Evolutionary conservation across 2,113 vertebrate species (phyloP).

Genomic region (Ciconia maguari): DNA sequence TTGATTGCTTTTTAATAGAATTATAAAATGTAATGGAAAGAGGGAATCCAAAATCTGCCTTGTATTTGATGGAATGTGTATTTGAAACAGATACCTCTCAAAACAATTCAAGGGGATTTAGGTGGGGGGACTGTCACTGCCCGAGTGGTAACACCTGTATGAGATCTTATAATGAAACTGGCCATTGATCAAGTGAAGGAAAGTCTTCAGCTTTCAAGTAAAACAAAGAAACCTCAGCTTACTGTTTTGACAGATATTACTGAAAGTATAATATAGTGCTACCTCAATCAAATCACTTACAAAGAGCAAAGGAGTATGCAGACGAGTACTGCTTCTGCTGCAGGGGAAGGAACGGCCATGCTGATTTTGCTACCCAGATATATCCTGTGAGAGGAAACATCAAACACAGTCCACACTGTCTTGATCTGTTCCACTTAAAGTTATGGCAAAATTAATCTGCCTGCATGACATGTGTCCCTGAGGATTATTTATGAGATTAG

Average conservation of each 20-base stretch:
- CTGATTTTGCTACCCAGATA: neutral
- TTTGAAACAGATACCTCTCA: neutral
- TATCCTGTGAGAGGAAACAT: neutral
- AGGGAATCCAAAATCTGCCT: neutral
- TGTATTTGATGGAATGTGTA: neutral
- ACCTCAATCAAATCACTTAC: neutral
- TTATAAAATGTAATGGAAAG: neutral
- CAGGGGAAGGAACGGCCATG: neutral
- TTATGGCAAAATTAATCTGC: neutral
- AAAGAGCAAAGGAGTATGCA: neutral
- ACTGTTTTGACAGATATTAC: neutral
- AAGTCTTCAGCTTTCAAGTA: neutral
- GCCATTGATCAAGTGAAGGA: neutral
- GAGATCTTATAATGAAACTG: neutral
- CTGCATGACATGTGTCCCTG: neutral
- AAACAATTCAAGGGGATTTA: neutral
- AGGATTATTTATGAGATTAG: neutral
- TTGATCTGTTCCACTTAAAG: neutral
- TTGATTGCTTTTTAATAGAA: slow-evolving; percentile 24
- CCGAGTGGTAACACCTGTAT: neutral
- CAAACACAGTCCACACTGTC: neutral
- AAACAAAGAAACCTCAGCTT: neutral
- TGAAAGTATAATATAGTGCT: neutral
- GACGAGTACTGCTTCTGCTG: neutral
- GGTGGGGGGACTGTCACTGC: neutral